Base-by-base conservation (phyloP, 1,140 invertebrate genomes). In the Scaptomyza graminum region DNA sequence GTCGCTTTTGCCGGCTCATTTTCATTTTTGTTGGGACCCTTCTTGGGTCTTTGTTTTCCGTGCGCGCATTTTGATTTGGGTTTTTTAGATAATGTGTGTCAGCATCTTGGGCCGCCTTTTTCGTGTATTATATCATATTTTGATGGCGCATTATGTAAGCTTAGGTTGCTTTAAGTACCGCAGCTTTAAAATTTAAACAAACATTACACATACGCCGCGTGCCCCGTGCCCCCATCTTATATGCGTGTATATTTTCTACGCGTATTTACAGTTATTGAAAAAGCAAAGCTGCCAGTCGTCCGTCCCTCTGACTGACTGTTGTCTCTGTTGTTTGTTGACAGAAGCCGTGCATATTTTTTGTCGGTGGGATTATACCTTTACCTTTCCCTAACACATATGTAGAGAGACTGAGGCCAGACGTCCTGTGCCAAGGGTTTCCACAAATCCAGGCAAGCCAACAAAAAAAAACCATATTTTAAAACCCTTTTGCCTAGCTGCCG, bases 21-120 rank as follows among this genome's bases (percentile, higher is more conserved):
- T 72, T 25, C 49, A 49, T 59, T 65, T 74, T 44, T n/a, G n/a
- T 22, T 72, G 67, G 72, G 71, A 66, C 75, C 79, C 69, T 77
- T 74, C 60, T 62, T 73, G 60, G 54, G 25, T 46, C 57, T 64
- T 74, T 76, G 18, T 78, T 71, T 79, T 84, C 85, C 68, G 43
- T 68, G 34, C 28, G 64, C 71, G 52, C 52, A 67, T 77, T 70
- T 71, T 82, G 79, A 82, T 82, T 82, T 82, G 76, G 73, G 81
- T 74, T 77, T 76, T 22, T 70, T 70, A 76, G 80, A 85, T 74
- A 73, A 63, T 28, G n/a, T 25, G 34, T 52, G 37, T 11, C 37
- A 59, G 16, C 55, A 15, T 52, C 55, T 72, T 46, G 52, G 18
- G 15, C 13, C 9, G 22, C 51, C 13, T n/a, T n/a, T n/a, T n/a